Conservation (phyloP, 2,797 vertebrate genomes). For the Meda fulgida region DNA sequence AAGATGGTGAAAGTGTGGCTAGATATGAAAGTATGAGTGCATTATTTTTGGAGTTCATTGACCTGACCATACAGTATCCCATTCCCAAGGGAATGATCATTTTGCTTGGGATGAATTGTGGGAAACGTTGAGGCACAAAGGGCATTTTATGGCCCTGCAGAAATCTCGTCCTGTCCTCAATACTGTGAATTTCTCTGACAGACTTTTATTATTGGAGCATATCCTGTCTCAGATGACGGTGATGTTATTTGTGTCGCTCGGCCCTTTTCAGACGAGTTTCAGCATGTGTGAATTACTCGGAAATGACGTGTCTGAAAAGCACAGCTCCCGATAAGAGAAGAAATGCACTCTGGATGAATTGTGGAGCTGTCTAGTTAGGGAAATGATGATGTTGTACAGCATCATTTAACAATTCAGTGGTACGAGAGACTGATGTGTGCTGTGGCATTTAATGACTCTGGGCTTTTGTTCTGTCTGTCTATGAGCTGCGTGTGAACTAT, state of each 20-base stretch:
- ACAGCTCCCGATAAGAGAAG: slow-evolving; percentile 48
- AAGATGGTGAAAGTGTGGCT: slow-evolving; percentile 61
- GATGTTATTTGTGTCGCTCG: slow-evolving; percentile 54
- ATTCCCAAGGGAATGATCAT: slow-evolving; percentile 75
- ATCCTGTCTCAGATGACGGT: slow-evolving; percentile 60
- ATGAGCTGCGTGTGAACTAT: slow-evolving; percentile 31
- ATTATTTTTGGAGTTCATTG: slow-evolving; percentile 73
- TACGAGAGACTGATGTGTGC: slow-evolving; percentile 56
- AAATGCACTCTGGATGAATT: slow-evolving; percentile 52
- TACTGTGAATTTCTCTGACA: slow-evolving; percentile 70
- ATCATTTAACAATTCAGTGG: slow-evolving; percentile 54
- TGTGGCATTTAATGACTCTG: slow-evolving; percentile 51
- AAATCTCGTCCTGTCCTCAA: slow-evolving; percentile 63
- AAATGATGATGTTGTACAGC: slow-evolving; percentile 58
- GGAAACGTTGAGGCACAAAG: slow-evolving; percentile 80
- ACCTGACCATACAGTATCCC: slow-evolving; percentile 65
- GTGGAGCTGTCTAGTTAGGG: slow-evolving; percentile 49
- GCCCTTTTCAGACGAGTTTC: slow-evolving; percentile 50
- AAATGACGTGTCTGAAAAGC: slow-evolving; percentile 57
- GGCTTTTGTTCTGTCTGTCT: slow-evolving; percentile 49
- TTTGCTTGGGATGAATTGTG: slow-evolving; percentile 75
- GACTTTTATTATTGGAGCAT: slow-evolving; percentile 60
- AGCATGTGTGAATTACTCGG: slow-evolving; percentile 60
- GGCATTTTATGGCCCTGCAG: slow-evolving; percentile 70
- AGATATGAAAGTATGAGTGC: slow-evolving; percentile 25